phyloP scores from a whole-genome alignment of 2,113 vertebrate genomes.

The Plecturocebus donacophilus region DNA sequence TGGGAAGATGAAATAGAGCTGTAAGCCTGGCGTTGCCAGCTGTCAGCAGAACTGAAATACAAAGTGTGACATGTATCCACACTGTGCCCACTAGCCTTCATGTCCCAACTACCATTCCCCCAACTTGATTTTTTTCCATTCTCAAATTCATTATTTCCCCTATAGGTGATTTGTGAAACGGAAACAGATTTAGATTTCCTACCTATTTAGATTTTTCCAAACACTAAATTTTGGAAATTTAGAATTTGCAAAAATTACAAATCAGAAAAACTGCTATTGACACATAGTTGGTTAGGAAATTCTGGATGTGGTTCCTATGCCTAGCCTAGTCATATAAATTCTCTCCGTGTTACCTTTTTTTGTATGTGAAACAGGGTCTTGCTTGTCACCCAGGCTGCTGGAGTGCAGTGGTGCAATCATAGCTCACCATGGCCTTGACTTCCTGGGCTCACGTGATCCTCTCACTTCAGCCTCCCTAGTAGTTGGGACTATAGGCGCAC shows the following conservation, averaged over 20 bases:
- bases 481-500: too few relatives aligned
- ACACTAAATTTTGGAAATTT: background rate
- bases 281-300: background rate
- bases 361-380: too few relatives aligned
- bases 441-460: too few relatives aligned
- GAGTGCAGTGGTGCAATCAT: too few relatives aligned
- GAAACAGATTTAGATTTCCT: background rate
- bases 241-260: background rate
- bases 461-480: too few relatives aligned
- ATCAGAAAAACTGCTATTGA: constrained; percentile 20
- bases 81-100: background rate
- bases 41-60: background rate
- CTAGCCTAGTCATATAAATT: background rate
- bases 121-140: constrained; percentile 11
- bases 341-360: background rate
- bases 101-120: background rate
- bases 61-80: background rate
- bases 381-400: too few relatives aligned
- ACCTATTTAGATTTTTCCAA: background rate
- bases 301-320: background rate
- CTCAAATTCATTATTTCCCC: background rate
- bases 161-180: background rate
- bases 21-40: background rate
- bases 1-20: background rate
- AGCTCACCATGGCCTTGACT: too few relatives aligned